A percentile compares a stretch with the other conserved stretches of the same genome.
phyloP scores from a whole-genome alignment of 1,140 invertebrate genomes.

The Hypothenemus hampei region DNA sequence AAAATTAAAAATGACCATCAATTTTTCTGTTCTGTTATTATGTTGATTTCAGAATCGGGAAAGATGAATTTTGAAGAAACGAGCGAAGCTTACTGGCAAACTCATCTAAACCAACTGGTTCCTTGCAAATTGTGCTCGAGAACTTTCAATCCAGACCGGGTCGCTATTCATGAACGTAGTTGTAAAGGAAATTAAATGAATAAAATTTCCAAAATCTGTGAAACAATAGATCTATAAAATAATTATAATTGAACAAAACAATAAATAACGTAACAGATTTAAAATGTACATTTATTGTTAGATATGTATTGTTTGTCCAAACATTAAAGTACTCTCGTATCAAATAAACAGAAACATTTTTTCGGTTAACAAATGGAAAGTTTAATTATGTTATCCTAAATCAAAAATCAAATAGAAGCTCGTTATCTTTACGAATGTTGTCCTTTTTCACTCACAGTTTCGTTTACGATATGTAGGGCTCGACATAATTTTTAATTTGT shows the following conservation, averaged over 20 bases:
- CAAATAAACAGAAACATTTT: too few relatives aligned
- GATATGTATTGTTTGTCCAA: too few relatives aligned
- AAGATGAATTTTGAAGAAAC: slow-evolving; percentile 51
- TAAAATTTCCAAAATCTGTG: too few relatives aligned
- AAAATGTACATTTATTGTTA: too few relatives aligned
- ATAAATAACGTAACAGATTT: too few relatives aligned
- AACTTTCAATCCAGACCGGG: slow-evolving; percentile 66
- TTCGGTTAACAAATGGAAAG: too few relatives aligned
- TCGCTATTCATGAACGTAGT: slow-evolving; percentile 60
- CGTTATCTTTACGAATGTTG: neutral
- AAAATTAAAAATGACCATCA: too few relatives aligned
- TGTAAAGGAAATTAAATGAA: slow-evolving; percentile 51
- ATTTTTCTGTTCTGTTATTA: too few relatives aligned
- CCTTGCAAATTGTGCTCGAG: slow-evolving; percentile 63
- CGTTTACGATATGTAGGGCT: neutral
- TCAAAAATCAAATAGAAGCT: slow-evolving; percentile 4
- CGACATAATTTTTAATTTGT: neutral
- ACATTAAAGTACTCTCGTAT: too few relatives aligned
- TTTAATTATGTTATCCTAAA: too few relatives aligned
- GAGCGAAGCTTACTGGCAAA: slow-evolving; percentile 55
- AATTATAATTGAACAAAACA: too few relatives aligned
- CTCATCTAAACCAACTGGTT: slow-evolving; percentile 54
- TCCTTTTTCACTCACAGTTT: neutral
- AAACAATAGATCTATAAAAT: too few relatives aligned
- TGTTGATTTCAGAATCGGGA: slow-evolving; percentile 43